These are phyloP conservation scores for Brevimyrus niger DNA, from an alignment of 2,113 vertebrate species.

Conservation along the genomic window DNA sequence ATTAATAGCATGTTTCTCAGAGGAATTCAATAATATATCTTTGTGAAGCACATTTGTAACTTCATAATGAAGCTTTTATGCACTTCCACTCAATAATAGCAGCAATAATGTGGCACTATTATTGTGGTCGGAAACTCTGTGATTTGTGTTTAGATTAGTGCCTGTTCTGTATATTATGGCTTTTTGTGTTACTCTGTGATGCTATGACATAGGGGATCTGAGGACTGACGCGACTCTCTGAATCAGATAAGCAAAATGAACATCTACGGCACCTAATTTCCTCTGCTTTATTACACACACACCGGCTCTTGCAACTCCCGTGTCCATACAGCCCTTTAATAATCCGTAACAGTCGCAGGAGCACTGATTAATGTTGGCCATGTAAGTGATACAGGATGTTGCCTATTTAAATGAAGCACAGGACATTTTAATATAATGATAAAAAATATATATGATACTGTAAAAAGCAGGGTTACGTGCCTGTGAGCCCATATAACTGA, in stretches of 20 bases:
- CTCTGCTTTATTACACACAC: not conserved
- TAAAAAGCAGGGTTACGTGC: not conserved
- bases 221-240: not conserved
- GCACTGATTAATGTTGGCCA: not conserved
- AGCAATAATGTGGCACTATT: not conserved
- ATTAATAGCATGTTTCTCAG: not conserved
- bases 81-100: not conserved
- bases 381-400: conserved; percentile 11
- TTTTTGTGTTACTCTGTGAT: not conserved
- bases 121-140: not conserved
- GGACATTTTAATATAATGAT: conserved; percentile 5
- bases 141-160: not conserved
- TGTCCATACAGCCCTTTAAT: not conserved
- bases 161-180: not conserved
- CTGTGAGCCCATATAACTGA: too few relatives aligned
- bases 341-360: not conserved
- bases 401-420: not conserved
- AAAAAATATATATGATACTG: not conserved
- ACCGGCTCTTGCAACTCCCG: not conserved
- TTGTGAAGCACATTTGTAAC: not conserved
- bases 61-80: not conserved
- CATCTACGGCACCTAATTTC: conserved; percentile 1
- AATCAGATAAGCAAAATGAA: not conserved
- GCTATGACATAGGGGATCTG: not conserved
- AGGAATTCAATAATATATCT: not conserved